A percentile compares a stretch with the other conserved stretches of the same genome.
phyloP scores from a whole-genome alignment of 2,113 vertebrate genomes.

The Pristiophorus japonicus region DNA sequence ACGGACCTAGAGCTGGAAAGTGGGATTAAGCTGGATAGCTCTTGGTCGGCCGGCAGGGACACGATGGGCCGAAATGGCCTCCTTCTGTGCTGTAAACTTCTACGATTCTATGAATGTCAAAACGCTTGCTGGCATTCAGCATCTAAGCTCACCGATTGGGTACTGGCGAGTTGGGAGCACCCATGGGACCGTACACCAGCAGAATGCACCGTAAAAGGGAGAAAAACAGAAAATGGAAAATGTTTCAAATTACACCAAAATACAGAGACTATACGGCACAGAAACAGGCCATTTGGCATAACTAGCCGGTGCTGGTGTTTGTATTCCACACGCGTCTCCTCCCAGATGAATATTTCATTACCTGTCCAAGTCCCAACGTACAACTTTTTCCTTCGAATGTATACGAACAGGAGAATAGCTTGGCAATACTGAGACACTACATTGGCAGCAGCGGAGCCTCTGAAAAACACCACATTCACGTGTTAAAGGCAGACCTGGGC shows the following conservation, averaged over 20 bases:
- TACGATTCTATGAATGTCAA: no score
- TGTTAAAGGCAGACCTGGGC: not conserved
- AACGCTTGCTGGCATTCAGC: not conserved
- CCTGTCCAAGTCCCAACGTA: constrained; percentile 76
- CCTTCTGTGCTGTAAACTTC: no score
- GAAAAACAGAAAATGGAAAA: no score
- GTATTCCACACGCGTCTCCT: not conserved
- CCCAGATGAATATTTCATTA: constrained; percentile 45
- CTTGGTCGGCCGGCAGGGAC: no score
- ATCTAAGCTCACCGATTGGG: not conserved
- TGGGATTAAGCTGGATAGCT: no score
- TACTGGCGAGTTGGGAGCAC: not conserved
- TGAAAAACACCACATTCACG: constrained; percentile 43
- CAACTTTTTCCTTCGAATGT: constrained; percentile 72
- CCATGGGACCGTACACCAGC: not conserved
- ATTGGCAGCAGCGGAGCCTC: constrained; percentile 77
- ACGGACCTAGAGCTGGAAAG: no score
- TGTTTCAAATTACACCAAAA: no score
- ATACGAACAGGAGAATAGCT: constrained; percentile 64
- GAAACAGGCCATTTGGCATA: not conserved
- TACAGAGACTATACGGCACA: no score
- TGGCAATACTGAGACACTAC: constrained; percentile 66
- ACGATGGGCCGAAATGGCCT: no score
- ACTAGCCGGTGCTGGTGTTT: not conserved
- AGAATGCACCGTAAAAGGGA: not conserved